Evolutionary conservation across 2,113 vertebrate species (phyloP).

Genomic region (Etia nguti): DNA sequence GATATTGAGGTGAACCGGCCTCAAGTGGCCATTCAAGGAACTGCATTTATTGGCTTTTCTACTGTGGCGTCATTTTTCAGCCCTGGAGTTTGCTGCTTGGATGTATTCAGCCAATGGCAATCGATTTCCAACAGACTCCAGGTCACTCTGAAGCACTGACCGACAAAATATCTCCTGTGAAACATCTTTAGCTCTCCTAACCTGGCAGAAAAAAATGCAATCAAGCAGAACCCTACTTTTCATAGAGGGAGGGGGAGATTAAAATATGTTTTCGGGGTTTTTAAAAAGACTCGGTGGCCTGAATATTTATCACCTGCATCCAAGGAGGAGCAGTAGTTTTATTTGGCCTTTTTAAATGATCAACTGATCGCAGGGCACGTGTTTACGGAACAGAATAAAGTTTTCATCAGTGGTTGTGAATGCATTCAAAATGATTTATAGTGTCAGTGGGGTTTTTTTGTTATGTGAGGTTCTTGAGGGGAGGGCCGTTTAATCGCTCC

Average conservation of each 20-base stretch:
- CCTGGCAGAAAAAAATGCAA: background rate
- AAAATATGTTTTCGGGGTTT: background rate
- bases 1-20: background rate
- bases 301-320: background rate
- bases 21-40: background rate
- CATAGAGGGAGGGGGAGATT: background rate
- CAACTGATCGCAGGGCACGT: background rate
- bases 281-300: rapidly evolving
- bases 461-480: background rate
- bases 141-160: background rate
- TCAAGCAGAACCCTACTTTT: background rate
- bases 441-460: background rate
- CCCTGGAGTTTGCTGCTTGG: background rate
- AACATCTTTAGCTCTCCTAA: background rate
- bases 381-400: background rate
- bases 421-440: background rate
- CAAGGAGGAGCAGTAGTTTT: background rate
- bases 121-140: rapidly evolving
- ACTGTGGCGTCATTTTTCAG: background rate
- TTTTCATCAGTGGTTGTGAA: background rate
- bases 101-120: background rate
- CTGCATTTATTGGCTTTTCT: rapidly evolving
- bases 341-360: rapidly evolving
- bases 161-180: background rate
- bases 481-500: background rate